Conservation (phyloP, 2,888 invertebrate genomes). For the Tubulanus polymorphus region DNA sequence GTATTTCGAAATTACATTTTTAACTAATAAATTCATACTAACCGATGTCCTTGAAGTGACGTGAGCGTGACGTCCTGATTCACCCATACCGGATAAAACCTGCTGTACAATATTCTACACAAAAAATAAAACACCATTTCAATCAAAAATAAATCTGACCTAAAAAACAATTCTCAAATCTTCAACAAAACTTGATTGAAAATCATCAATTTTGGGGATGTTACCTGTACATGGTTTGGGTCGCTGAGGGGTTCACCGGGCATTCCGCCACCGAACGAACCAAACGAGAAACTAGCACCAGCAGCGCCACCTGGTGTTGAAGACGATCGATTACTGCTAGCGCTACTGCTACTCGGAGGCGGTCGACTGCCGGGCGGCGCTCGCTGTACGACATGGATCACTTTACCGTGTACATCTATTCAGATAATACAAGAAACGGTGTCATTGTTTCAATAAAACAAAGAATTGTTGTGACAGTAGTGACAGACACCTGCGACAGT, state of each 20-base stretch:
- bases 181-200: neutral
- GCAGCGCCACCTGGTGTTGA: constrained; percentile 5
- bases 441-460: too few species aligned
- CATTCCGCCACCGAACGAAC: constrained; percentile 43
- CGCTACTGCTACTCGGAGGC: constrained; percentile 13
- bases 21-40: too few species aligned
- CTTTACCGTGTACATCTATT: constrained; percentile 81
- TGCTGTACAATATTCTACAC: constrained; percentile 51
- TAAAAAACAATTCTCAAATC: neutral
- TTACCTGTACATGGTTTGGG: constrained; percentile 47
- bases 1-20: too few species aligned
- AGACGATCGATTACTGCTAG: constrained; percentile 6
- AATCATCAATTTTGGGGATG: constrained; percentile 6
- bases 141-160: neutral
- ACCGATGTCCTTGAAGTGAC: constrained; percentile 48
- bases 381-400: constrained; percentile 85
- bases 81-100: constrained; percentile 50
- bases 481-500: too few species aligned
- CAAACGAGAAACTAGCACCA: constrained; percentile 7
- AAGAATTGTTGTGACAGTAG: too few species aligned
- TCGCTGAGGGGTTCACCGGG: constrained; percentile 49
- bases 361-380: constrained; percentile 64
- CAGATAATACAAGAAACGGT: constrained; percentile 4
- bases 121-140: constrained; percentile 1
- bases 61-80: constrained; percentile 51